Conservation (phyloP, 2,888 invertebrate species). For the Lasioglossum vierecki region DNA sequence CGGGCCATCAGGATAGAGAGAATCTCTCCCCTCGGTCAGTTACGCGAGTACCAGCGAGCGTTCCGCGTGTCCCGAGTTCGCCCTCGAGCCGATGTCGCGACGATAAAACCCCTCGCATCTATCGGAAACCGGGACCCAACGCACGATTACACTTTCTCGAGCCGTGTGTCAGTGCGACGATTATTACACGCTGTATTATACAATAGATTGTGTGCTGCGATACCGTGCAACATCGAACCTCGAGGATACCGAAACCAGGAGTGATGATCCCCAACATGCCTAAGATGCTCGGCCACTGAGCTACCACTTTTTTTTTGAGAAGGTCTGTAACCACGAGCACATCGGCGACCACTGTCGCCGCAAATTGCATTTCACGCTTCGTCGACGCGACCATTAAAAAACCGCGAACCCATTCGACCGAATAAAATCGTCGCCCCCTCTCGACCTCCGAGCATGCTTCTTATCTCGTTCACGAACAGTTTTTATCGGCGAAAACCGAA, state of each 20-base stretch:
- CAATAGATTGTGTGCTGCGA: not conserved
- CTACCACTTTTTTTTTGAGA: conserved; percentile 50
- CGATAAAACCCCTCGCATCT: conserved; percentile 3
- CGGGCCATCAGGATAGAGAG: conserved; percentile 81
- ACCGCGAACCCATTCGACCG: not conserved
- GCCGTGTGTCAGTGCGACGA: conserved; percentile 43
- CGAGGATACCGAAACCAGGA: conserved; percentile 32
- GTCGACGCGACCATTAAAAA: not conserved
- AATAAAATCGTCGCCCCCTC: not conserved
- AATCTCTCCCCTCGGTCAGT: conserved; percentile 77
- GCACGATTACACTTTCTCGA: not conserved
- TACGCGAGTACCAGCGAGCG: conserved; percentile 79
- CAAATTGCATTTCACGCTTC: not conserved
- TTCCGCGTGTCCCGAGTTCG: conserved; percentile 66
- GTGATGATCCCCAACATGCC: conserved; percentile 42
- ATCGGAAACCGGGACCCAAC: conserved; percentile 1
- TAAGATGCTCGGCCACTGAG: conserved; percentile 62
- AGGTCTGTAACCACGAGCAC: conserved; percentile 58
- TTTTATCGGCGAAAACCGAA: not conserved
- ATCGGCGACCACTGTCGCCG: not conserved
- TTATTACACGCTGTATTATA: not conserved
- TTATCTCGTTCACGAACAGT: not conserved
- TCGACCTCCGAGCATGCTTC: not conserved
- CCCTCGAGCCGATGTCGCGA: conserved; percentile 39
- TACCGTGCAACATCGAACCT: conserved; percentile 12